Evolutionary conservation across 92 coral and sea anemone species (phyloP).

Genomic region (Micromussa lordhowensis): DNA sequence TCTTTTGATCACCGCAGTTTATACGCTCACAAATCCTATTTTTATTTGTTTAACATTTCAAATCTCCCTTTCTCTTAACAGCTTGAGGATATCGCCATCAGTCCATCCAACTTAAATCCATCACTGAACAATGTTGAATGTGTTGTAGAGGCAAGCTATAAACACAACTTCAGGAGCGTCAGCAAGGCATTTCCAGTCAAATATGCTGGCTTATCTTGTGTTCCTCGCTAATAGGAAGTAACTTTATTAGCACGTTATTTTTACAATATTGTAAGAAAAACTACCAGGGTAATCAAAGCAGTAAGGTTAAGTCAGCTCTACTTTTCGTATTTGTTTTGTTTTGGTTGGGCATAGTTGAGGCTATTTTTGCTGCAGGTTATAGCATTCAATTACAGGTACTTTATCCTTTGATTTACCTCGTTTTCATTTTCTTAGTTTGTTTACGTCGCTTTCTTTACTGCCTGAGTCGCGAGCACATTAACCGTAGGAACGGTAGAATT

Average conservation of each 20-base stretch:
- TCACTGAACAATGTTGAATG: too few species aligned
- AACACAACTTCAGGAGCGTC: too few species aligned
- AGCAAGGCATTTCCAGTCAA: constrained; percentile 13
- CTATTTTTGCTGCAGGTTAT: background rate
- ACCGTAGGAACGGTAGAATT: background rate
- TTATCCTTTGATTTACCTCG: constrained; percentile 1
- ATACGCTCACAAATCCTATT: too few species aligned
- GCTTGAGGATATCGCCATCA: too few species aligned
- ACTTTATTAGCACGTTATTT: background rate
- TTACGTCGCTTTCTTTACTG: background rate
- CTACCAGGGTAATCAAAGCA: background rate
- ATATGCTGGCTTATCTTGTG: constrained; percentile 3
- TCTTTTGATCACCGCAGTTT: too few species aligned
- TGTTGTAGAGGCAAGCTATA: too few species aligned
- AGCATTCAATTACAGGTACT: background rate
- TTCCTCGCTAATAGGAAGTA: background rate
- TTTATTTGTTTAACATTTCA: too few species aligned
- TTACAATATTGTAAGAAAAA: background rate
- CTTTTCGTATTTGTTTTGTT: background rate
- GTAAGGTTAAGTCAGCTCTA: background rate
- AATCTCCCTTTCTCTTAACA: too few species aligned
- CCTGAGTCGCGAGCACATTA: background rate
- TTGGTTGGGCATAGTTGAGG: background rate
- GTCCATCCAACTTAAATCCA: too few species aligned
- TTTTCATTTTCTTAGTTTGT: background rate